Evolutionary conservation across 2,797 vertebrate species (phyloP).

Genomic region (Dermochelys coriacea): DNA sequence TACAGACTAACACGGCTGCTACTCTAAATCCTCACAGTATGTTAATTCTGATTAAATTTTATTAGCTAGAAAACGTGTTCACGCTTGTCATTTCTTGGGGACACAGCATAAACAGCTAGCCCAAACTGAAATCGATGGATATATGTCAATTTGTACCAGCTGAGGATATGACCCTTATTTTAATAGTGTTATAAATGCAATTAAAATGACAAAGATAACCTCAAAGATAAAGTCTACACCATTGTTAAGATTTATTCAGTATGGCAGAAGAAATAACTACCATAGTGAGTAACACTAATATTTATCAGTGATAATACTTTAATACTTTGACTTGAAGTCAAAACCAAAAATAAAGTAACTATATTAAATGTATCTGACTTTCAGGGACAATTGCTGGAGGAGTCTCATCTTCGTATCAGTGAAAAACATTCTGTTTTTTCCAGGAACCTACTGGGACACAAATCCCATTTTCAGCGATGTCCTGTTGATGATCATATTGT

Average conservation of each 20-base stretch:
- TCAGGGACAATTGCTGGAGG: not conserved
- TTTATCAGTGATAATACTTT: slow-evolving; percentile 25
- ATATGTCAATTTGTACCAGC: not conserved
- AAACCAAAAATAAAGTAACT: not conserved
- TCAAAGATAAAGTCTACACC: not conserved
- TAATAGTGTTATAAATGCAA: not conserved
- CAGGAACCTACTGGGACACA: slow-evolving; percentile 20
- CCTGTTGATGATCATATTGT: slow-evolving; percentile 29
- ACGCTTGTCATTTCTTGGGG: not conserved
- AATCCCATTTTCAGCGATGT: slow-evolving; percentile 19
- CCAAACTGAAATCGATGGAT: not conserved
- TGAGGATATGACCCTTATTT: not conserved
- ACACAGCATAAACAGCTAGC: not conserved
- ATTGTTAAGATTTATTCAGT: slow-evolving; percentile 16
- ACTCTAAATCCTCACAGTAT: too few relatives aligned
- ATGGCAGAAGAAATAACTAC: slow-evolving; percentile 31
- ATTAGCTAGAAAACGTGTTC: not conserved
- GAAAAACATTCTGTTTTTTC: slow-evolving; percentile 51
- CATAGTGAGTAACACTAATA: slow-evolving; percentile 18
- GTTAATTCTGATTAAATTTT: not conserved
- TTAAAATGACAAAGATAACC: not conserved
- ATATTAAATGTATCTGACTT: slow-evolving; percentile 9
- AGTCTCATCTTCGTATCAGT: slow-evolving; percentile 16
- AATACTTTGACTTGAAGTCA: slow-evolving; percentile 50
- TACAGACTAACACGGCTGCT: too few relatives aligned